These are phyloP conservation scores for Amblyteles armatorius DNA, from an alignment of 2,888 invertebrate genomes.

Conservation along the genomic window DNA sequence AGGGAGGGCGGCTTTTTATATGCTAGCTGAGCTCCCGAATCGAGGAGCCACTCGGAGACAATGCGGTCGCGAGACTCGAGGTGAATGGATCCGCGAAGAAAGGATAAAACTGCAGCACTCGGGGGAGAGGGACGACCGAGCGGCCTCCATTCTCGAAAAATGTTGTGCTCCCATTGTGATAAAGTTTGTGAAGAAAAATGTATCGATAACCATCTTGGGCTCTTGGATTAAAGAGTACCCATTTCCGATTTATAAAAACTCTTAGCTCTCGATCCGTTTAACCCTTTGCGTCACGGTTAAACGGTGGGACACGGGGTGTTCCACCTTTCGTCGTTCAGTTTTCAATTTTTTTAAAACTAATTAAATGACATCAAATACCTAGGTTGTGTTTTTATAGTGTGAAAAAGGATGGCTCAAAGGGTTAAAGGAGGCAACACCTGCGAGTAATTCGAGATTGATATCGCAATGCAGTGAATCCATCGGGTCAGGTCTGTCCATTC, in stretches of 20 bases:
- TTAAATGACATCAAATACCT: too few relatives aligned
- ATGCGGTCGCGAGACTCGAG: slow-evolving; percentile 57
- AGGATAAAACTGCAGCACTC: slow-evolving; percentile 47
- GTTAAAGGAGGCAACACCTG: neutral
- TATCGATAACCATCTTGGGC: neutral
- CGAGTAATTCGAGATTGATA: slow-evolving; percentile 25
- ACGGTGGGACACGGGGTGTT: too few relatives aligned
- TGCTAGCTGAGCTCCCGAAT: slow-evolving; percentile 36
- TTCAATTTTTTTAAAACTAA: too few relatives aligned
- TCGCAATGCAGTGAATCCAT: slow-evolving; percentile 5
- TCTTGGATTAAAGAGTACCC: neutral
- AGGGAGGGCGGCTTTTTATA: neutral
- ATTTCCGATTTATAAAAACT: too few relatives aligned
- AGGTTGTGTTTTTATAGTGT: too few relatives aligned
- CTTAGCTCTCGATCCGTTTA: too few relatives aligned
- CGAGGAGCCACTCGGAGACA: slow-evolving; percentile 59
- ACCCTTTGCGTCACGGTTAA: too few relatives aligned
- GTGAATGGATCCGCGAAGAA: slow-evolving; percentile 57
- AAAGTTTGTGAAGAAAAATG: neutral
- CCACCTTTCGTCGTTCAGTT: too few relatives aligned
- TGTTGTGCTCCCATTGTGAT: neutral
- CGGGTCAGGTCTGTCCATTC: slow-evolving; percentile 20
- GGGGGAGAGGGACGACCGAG: slow-evolving; percentile 47
- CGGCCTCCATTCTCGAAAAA: slow-evolving; percentile 41
- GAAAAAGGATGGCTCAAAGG: too few relatives aligned